These are phyloP conservation scores for Protobothrops flavoviridis DNA, from an alignment of 2,113 vertebrate species.

Conservation along the genomic window DNA sequence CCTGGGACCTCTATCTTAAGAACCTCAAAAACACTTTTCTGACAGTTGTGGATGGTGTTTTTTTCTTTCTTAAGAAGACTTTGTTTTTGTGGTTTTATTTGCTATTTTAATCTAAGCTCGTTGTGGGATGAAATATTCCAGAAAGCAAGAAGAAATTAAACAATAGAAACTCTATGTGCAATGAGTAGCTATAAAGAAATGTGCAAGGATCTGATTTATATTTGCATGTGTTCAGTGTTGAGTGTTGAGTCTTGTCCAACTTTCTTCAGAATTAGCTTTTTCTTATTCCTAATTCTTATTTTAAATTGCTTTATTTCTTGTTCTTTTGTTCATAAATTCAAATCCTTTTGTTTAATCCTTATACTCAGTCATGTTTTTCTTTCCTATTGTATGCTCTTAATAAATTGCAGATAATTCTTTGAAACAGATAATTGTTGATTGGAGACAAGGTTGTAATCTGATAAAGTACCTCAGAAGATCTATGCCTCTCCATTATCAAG, in stretches of 20 bases:
- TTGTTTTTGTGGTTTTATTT: not conserved
- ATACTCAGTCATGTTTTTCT: not conserved
- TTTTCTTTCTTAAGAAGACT: not conserved
- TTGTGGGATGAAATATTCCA: not conserved
- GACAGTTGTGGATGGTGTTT: not conserved
- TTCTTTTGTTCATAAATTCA: not conserved
- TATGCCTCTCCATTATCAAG: not conserved
- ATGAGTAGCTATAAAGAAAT: not conserved
- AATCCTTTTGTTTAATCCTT: not conserved
- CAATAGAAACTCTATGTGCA: not conserved
- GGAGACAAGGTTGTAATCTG: not conserved
- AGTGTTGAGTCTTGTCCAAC: not conserved
- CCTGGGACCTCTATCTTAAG: not conserved
- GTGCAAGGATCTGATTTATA: not conserved
- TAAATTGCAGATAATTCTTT: not conserved
- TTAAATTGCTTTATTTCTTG: not conserved
- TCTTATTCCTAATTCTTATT: not conserved
- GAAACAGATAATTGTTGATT: not conserved
- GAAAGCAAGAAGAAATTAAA: not conserved
- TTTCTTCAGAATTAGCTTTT: not conserved
- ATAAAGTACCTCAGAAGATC: not conserved
- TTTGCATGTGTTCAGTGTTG: not conserved
- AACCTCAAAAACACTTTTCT: not conserved
- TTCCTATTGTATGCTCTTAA: not conserved
- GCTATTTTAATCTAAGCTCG: not conserved